These are phyloP conservation scores for Oryzias dopingdopingensis DNA, from an alignment of 2,797 vertebrate species.

Conservation along the genomic window DNA sequence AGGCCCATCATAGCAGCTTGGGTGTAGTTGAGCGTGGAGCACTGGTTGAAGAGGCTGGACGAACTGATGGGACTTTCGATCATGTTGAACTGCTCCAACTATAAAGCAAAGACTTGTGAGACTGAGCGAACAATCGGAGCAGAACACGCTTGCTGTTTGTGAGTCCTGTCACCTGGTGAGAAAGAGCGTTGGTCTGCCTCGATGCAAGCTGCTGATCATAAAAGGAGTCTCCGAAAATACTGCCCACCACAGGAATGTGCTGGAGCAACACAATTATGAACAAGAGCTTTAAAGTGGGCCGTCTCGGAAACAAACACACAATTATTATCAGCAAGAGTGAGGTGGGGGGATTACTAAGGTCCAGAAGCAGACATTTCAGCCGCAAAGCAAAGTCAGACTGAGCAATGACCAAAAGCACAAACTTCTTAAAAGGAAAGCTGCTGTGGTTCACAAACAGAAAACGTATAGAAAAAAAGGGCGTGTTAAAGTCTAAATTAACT, in stretches of 20 bases:
- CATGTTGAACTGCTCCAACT: constrained; percentile 99
- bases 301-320: constrained; percentile 2
- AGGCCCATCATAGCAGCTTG: constrained; percentile 99
- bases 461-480: neutral
- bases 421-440: constrained; percentile 38
- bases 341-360: constrained; percentile 5
- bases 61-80: constrained; percentile 92
- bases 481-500: neutral
- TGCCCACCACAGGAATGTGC: constrained; percentile 93
- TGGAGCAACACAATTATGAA: constrained; percentile 64
- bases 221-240: constrained; percentile 95
- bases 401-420: constrained; percentile 54
- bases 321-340: neutral
- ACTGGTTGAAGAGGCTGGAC: constrained; percentile 90
- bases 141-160: neutral
- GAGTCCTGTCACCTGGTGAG: constrained; percentile 88
- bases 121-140: too few relatives aligned
- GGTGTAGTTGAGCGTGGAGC: constrained; percentile 95
- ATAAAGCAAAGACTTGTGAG: constrained; percentile 3
- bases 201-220: constrained; percentile 96
- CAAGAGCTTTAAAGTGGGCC: constrained; percentile 3
- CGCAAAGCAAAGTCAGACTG: constrained; percentile 31
- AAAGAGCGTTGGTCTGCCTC: constrained; percentile 95
- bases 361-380: constrained; percentile 43
- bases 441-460: constrained; percentile 9